Conservation (phyloP, 2,888 invertebrate genomes). For the Drosophila incognita region DNA sequence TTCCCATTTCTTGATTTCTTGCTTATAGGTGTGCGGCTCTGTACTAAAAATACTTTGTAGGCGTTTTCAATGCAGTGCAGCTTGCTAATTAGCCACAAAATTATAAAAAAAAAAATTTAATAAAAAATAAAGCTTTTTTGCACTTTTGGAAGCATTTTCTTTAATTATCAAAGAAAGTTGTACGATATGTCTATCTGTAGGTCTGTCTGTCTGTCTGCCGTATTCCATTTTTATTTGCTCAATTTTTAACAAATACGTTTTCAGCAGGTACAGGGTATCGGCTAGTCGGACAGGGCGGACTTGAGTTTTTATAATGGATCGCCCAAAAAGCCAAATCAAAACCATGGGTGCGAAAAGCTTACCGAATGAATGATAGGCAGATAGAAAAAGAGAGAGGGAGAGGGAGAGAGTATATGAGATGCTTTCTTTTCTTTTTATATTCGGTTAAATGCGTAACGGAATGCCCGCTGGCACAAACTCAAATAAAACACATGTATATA, state of each 20-base stretch:
- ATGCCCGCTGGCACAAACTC: constrained; percentile 30
- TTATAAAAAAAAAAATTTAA: constrained; percentile 13
- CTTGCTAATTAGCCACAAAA: constrained; percentile 67
- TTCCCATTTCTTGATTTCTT: constrained; percentile 54
- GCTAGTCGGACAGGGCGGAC: neutral
- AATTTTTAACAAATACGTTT: neutral
- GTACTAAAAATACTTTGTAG: constrained; percentile 74
- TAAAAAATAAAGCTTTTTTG: constrained; percentile 20
- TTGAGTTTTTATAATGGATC: constrained; percentile 33
- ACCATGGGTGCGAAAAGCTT: constrained; percentile 2
- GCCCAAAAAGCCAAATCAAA: constrained; percentile 28
- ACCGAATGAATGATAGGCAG: neutral
- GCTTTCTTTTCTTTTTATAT: constrained; percentile 57
- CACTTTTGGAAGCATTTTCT: constrained; percentile 60
- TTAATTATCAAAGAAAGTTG: constrained; percentile 1
- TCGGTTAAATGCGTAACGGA: constrained; percentile 66
- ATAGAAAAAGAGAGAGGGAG: constrained; percentile 2
- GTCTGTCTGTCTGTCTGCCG: neutral
- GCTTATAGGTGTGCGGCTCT: constrained; percentile 34
- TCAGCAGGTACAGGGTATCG: neutral
- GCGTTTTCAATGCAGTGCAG: constrained; percentile 46
- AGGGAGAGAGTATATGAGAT: constrained; percentile 24
- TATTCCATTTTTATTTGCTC: neutral
- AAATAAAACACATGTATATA: constrained; percentile 6
- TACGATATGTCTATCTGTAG: neutral